Conservation (phyloP, 1,140 invertebrate genomes). For the Diabrotica undecimpunctata region DNA sequence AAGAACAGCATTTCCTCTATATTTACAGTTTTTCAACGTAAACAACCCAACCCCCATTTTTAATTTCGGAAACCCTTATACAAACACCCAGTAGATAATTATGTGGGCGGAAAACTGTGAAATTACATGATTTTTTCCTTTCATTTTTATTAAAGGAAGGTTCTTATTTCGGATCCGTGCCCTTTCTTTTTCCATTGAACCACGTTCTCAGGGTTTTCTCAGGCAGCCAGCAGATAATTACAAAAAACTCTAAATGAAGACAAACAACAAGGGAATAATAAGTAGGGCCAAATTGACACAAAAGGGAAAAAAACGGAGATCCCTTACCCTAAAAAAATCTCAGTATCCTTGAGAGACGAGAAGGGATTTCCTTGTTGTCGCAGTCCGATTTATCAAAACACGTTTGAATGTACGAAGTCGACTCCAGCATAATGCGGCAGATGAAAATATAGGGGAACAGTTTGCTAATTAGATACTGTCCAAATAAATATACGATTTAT, state of each 20-base stretch:
- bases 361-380: background rate
- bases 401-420: background rate
- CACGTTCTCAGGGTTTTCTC: background rate
- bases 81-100: background rate
- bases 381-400: background rate
- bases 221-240: slow-evolving; percentile 7
- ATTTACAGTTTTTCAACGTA: no score
- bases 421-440: no score
- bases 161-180: background rate
- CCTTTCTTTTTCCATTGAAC: background rate
- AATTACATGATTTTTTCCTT: background rate
- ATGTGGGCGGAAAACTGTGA: background rate
- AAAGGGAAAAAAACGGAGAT: background rate
- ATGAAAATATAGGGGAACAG: no score
- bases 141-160: background rate
- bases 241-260: slow-evolving; percentile 10
- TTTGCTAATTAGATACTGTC: no score
- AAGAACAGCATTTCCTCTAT: no score
- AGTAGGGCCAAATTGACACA: slow-evolving; percentile 11
- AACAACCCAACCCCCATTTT: no score
- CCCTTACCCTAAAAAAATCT: background rate
- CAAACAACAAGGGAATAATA: slow-evolving; percentile 12
- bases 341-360: background rate
- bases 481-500: no score
- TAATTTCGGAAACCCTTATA: no score